phyloP scores from a whole-genome alignment of 2,797 vertebrate genomes.

The Uromys caudimaculatus region DNA sequence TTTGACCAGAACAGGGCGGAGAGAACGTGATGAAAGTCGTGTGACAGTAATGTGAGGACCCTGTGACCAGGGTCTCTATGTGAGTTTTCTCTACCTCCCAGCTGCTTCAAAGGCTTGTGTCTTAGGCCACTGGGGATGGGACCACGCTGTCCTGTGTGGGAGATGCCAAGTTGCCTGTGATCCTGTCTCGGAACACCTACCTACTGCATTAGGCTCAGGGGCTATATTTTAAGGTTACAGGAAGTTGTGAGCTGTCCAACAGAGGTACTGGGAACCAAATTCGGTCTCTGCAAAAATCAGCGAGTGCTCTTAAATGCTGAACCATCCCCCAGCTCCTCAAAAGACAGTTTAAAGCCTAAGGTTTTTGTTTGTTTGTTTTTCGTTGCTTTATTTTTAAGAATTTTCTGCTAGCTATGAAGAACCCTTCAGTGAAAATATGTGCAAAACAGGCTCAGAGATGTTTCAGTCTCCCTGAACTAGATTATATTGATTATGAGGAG shows the following conservation, averaged over 20 bases:
- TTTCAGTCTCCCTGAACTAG: not conserved
- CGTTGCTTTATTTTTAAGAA: not conserved
- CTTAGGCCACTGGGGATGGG: not conserved
- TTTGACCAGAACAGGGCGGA: not conserved
- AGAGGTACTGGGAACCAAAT: not conserved
- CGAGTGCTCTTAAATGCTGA: not conserved
- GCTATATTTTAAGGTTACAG: not conserved
- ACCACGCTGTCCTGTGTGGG: not conserved
- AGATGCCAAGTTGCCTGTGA: not conserved
- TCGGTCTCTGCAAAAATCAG: not conserved
- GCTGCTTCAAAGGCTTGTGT: not conserved
- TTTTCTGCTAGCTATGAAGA: not conserved
- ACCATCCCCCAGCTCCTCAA: not conserved
- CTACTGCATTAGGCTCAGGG: not conserved
- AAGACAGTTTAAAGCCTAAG: not conserved
- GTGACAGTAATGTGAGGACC: not conserved
- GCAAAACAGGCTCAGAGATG: not conserved
- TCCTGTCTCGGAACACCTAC: not conserved
- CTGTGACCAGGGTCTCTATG: not conserved
- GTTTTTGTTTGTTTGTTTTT: not conserved
- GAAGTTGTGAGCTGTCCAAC: not conserved
- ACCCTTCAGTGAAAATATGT: not conserved
- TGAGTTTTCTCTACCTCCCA: not conserved
- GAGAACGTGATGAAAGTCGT: not conserved
- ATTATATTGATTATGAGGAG: not conserved